These are phyloP conservation scores for Luehdorfia chinensis DNA, from an alignment of 1,140 invertebrate species.

Conservation along the genomic window DNA sequence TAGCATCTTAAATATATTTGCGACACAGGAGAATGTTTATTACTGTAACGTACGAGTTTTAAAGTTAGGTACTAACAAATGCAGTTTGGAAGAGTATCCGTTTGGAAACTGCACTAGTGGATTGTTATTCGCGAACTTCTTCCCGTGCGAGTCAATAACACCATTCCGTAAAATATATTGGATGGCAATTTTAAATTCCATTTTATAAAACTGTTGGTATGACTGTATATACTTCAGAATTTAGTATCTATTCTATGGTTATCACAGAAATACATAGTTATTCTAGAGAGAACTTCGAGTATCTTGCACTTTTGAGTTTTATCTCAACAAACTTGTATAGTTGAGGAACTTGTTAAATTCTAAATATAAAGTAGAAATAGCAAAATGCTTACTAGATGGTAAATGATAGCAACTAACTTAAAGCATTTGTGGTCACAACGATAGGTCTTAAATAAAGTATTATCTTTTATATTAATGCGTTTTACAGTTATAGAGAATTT, in stretches of 20 bases:
- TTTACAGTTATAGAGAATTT: too few species aligned
- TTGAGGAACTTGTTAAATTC: too few species aligned
- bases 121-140: slow-evolving; percentile 48
- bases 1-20: slow-evolving; percentile 21
- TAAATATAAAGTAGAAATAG: too few species aligned
- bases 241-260: slow-evolving; percentile 7
- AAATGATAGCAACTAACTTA: too few species aligned
- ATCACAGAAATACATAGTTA: too few species aligned
- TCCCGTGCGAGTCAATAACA: slow-evolving; percentile 60
- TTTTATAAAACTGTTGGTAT: slow-evolving; percentile 25
- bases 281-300: too few species aligned
- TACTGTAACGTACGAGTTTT: slow-evolving; percentile 41
- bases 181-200: slow-evolving; percentile 46
- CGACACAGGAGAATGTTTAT: slow-evolving; percentile 33
- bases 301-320: too few species aligned
- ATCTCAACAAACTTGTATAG: too few species aligned
- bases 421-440: too few species aligned
- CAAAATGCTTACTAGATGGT: too few species aligned
- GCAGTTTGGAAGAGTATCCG: slow-evolving; percentile 41
- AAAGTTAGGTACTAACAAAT: slow-evolving; percentile 41
- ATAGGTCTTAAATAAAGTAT: too few species aligned
- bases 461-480: too few species aligned
- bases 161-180: slow-evolving; percentile 59
- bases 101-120: slow-evolving; percentile 37
- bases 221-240: slow-evolving; percentile 8